Base-by-base conservation (phyloP, 2,797 vertebrate species). In the Sebastes flavidus region DNA sequence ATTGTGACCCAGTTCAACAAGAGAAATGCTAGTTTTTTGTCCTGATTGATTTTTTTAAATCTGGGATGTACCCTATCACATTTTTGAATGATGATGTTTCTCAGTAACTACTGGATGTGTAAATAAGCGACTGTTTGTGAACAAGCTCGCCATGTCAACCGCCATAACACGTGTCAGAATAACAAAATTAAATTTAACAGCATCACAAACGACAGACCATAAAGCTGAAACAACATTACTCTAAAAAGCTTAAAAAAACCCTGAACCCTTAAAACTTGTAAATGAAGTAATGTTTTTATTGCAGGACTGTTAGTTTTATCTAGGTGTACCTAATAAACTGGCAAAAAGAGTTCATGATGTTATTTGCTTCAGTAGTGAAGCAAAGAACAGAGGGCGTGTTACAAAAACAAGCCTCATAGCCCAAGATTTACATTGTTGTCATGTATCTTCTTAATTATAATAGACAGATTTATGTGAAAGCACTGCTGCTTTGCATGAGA, bases 401-500 rank as follows among this genome's bases (percentile, higher is more conserved):
- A 52, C 36, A 80, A 32, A 38, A 84, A 66, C 70, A 85, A 81
- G 49, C 70, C 80, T 46, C 18, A 13, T 3, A 60, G 9, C 59
- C n/a, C 8, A 25, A 32, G 24, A 65, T 67, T 81, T 70, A 32
- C n/a, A 49, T 79, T 60, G 32, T 71, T 74, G 14, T 52, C 49
- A 36, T 77, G 13, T 30, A 46, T 42, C 32, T 36, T 54, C 55
- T 77, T 73, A 24, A 86, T 76, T 14, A 30, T 11, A 66, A 30
- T 0, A 18, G 60, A 61, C 67, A 59, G 62, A 81, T 80, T n/a
- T 73, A 72, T 68, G n/a, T 22, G 8, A 38, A 79, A 60, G n/a
- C 18, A 3, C 29, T 56, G 30, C 30, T 77, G 78, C 72, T 87
- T 86, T 82, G 68, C 65, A 77, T 83, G 55, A 55, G 42, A 69